These are phyloP conservation scores for Agonum fuliginosum DNA, from an alignment of 2,888 invertebrate species.

Conservation along the genomic window DNA sequence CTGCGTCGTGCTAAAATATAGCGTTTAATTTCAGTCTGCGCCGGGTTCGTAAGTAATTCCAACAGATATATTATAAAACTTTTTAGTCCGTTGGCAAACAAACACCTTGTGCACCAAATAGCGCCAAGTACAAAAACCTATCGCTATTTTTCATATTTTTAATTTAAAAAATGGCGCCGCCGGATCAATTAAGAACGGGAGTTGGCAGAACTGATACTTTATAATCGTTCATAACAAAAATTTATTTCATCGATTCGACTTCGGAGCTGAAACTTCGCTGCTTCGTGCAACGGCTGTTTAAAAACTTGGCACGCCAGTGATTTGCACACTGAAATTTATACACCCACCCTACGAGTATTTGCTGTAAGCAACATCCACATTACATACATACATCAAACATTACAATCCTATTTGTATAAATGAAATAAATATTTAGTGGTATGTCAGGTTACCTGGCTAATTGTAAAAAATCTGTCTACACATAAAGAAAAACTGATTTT, in stretches of 20 bases:
- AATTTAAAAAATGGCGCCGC: conserved; percentile 59
- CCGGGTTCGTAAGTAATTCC: conserved; percentile 52
- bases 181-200: conserved; percentile 56
- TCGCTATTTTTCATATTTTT: conserved; percentile 61
- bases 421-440: too few species aligned
- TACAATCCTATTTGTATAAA: too few species aligned
- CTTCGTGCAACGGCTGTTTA: conserved; percentile 52
- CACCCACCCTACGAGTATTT: background rate
- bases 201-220: conserved; percentile 68
- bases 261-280: conserved; percentile 14
- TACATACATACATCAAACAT: too few species aligned
- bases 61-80: conserved; percentile 60
- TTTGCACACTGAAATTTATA: background rate
- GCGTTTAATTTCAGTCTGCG: conserved; percentile 49
- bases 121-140: conserved; percentile 56
- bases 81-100: conserved; percentile 44
- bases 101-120: conserved; percentile 46
- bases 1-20: conserved; percentile 42
- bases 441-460: too few species aligned
- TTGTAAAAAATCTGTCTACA: too few species aligned
- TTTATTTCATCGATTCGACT: conserved; percentile 70
- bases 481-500: too few species aligned
- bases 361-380: background rate
- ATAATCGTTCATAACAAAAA: conserved; percentile 72
- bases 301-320: conserved; percentile 49